A percentile compares a stretch with the other conserved stretches of the same genome.
These are phyloP conservation scores for Trochalopteron elliotii DNA, from an alignment of 2,113 vertebrate species.

Conservation along the genomic window DNA sequence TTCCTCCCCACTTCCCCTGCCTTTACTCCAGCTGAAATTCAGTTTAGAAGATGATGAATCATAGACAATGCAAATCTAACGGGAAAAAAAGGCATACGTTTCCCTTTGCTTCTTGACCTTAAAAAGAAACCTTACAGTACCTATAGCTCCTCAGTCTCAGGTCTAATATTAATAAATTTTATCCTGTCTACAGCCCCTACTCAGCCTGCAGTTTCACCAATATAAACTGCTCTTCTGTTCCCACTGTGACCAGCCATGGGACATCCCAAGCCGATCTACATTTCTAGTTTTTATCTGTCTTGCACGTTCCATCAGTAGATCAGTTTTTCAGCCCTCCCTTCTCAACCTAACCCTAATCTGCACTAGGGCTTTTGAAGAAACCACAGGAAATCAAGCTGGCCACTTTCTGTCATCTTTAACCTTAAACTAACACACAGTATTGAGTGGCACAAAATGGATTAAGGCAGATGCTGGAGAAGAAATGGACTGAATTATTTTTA, in stretches of 20 bases:
- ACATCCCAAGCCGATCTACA: not conserved
- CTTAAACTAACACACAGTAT: not conserved
- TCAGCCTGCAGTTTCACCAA: not conserved
- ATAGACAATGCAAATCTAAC: not conserved
- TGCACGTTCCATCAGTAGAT: not conserved
- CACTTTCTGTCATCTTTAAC: not conserved
- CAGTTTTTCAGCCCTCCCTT: not conserved
- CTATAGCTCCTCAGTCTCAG: not conserved
- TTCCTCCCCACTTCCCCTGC: not conserved
- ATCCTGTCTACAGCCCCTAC: not conserved
- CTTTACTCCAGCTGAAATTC: not conserved
- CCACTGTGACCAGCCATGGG: not conserved
- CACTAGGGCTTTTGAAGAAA: not conserved
- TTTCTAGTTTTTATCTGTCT: not conserved
- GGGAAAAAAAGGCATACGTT: not conserved
- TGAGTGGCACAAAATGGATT: not conserved
- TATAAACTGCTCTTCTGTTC: not conserved
- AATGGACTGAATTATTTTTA: not conserved
- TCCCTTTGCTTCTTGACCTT: not conserved
- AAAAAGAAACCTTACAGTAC: not conserved
- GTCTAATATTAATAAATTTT: not conserved
- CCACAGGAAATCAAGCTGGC: not conserved
- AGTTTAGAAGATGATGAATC: not conserved
- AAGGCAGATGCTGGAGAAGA: not conserved
- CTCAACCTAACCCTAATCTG: not conserved